Conservation (phyloP, 2,888 invertebrate genomes). For the Xestoiulus laeticollis region DNA sequence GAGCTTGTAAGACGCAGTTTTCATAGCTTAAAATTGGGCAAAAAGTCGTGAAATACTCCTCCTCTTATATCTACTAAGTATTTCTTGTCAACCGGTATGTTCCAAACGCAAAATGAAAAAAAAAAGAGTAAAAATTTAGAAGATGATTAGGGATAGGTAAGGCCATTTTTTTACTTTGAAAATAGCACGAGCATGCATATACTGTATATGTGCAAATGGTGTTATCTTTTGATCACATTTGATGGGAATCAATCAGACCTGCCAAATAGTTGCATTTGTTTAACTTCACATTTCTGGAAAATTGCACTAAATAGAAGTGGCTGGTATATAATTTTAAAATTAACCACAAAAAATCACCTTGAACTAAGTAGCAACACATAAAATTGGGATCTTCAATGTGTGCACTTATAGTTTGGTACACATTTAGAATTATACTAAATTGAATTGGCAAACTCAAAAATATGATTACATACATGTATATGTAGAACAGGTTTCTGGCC, state of each 20-base stretch:
- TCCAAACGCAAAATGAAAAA: not conserved
- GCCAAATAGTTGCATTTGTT: not conserved
- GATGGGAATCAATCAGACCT: slow-evolving; percentile 13
- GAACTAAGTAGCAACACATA: not conserved
- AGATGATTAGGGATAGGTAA: not conserved
- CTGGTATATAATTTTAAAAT: not conserved
- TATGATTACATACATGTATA: not conserved
- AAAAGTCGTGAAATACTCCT: slow-evolving; percentile 35
- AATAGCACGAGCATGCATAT: not conserved
- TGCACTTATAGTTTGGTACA: not conserved
- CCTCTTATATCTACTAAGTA: not conserved
- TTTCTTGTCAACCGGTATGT: slow-evolving; percentile 28
- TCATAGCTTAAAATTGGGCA: not conserved
- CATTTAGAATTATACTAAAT: not conserved
- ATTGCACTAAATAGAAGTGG: not conserved
- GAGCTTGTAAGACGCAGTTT: not conserved
- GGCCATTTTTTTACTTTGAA: not conserved
- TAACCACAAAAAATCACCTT: slow-evolving; percentile 15
- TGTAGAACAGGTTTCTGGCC: not conserved
- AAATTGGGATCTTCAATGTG: not conserved
- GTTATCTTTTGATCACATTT: slow-evolving; percentile 20
- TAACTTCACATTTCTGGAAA: not conserved
- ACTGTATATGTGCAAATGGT: not conserved
- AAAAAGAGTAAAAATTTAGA: not conserved
- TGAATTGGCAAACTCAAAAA: not conserved